Evolutionary conservation across 2,888 invertebrate genomes (phyloP).

Genomic region (Neoscelio sp.): DNA sequence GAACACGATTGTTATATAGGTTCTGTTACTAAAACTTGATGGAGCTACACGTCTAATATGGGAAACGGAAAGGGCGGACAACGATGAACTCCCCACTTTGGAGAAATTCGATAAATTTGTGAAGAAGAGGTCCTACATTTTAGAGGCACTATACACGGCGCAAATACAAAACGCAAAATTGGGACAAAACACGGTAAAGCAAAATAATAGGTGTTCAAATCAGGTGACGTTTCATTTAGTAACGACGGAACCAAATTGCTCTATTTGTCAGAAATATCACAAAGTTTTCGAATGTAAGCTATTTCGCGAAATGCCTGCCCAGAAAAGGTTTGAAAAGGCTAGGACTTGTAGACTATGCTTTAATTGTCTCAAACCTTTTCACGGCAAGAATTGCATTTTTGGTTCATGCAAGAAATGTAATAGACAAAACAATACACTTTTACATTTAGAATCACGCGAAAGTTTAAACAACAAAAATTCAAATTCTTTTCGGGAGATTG

Average conservation of each 20-base stretch:
- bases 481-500: too few species aligned
- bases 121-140: background rate
- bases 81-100: background rate
- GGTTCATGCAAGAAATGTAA: background rate
- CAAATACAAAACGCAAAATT: background rate
- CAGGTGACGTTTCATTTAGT: conserved; percentile 5
- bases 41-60: background rate
- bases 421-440: too few species aligned
- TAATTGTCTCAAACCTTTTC: background rate
- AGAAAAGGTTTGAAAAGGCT: background rate
- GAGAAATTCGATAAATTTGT: conserved; percentile 5
- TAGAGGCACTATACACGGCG: background rate
- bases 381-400: background rate
- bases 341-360: background rate
- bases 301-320: conserved; percentile 4
- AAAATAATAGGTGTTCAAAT: background rate
- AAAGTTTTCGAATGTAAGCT: background rate
- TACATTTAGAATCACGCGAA: too few species aligned
- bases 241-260: background rate
- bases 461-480: too few species aligned
- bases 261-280: background rate
- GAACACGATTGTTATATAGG: conserved; percentile 13
- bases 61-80: conserved; percentile 8
- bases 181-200: background rate
- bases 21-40: background rate